Evolutionary conservation across 2,888 invertebrate genomes (phyloP), one percentile per base, ranked within the genome.

Genomic region (Timema cristinae): DNA sequence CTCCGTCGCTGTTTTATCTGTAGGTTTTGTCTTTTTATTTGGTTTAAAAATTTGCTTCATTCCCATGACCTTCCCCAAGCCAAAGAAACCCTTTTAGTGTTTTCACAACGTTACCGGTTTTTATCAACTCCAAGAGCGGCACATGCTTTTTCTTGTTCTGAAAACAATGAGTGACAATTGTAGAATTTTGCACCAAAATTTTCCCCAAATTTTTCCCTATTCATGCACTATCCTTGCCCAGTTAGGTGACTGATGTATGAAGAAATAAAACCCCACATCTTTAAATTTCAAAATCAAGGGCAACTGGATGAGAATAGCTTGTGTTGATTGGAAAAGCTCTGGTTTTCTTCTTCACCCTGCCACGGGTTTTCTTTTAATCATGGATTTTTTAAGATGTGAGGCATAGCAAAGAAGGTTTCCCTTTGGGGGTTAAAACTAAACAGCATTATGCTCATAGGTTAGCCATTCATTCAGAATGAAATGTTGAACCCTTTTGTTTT

Each of bases 181-280:
- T 56, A 56, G 56, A 56, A 13, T 56, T 56, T 7, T 8, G 56
- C 56, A 56, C 11, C 56, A 56, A n/a, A n/a, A n/a, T n/a, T 13
- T 56, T 56, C 56, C 56, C 56, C n/a, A n/a, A 7, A 56, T 56
- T 56, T 56, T 7, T 13, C 5, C 1, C 8, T 56, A 7, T 56
- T 6, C 56, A 56, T 11, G 5, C 6, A 56, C 56, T 56, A 11
- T n/a, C 8, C 54, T n/a, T 52, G 54, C 54, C n/a, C 5, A 52
- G 54, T 52, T 52, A 52, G 54, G 54, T 52, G 52, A 52, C 54
- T 52, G 54, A 2, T 52, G 54, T 52, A n/a, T 52, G 54, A 52
- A 52, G 54, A 13, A n/a, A 52, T 52, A 52, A 52, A n/a, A n/a
- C n/a, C 54, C 54, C 54, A 52, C 54, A 52, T 52, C 54, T 52